A percentile compares a stretch with the other conserved stretches of the same genome.
phyloP scores from a whole-genome alignment of 1,140 invertebrate species.

The Pectinophora gossypiella region DNA sequence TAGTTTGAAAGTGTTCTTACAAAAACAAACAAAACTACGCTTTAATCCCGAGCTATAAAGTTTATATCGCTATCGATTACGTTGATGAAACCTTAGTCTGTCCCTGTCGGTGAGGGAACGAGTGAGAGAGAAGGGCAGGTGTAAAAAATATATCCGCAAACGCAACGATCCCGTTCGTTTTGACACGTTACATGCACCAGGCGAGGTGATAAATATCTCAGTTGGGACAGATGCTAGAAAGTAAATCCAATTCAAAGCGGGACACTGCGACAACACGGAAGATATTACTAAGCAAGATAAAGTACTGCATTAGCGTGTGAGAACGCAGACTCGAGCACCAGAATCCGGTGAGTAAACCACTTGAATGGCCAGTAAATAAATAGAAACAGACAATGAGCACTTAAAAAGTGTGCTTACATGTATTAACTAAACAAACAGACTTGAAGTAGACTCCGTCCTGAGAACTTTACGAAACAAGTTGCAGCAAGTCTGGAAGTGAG shows the following conservation, averaged over 20 bases:
- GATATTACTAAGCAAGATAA: not conserved
- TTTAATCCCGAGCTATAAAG: constrained; percentile 43
- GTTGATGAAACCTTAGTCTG: constrained; percentile 12
- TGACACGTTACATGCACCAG: constrained; percentile 52
- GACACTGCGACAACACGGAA: constrained; percentile 14
- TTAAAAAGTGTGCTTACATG: constrained; percentile 34
- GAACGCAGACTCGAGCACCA: constrained; percentile 36
- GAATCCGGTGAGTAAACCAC: constrained; percentile 45
- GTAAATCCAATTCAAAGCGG: constrained; percentile 52
- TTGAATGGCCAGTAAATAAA: constrained; percentile 36
- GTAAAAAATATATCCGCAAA: constrained; percentile 52
- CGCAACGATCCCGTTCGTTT: constrained; percentile 47
- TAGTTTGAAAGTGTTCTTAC: constrained; percentile 49
- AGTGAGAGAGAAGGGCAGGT: constrained; percentile 27
- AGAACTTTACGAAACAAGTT: constrained; percentile 6
- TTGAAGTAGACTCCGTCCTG: constrained; percentile 16
- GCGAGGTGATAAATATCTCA: constrained; percentile 59
- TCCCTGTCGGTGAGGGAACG: constrained; percentile 36
- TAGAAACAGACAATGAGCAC: constrained; percentile 29
- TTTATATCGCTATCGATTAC: constrained; percentile 26
- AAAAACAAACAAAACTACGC: constrained; percentile 50
- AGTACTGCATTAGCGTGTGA: constrained; percentile 29
- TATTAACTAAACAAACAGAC: constrained; percentile 46
- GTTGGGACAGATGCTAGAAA: constrained; percentile 40
- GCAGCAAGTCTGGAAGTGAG: too few relatives aligned